A percentile compares a stretch with the other conserved stretches of the same genome.
phyloP scores from a whole-genome alignment of 2,797 vertebrate genomes.

The Sandelia bainsii region DNA sequence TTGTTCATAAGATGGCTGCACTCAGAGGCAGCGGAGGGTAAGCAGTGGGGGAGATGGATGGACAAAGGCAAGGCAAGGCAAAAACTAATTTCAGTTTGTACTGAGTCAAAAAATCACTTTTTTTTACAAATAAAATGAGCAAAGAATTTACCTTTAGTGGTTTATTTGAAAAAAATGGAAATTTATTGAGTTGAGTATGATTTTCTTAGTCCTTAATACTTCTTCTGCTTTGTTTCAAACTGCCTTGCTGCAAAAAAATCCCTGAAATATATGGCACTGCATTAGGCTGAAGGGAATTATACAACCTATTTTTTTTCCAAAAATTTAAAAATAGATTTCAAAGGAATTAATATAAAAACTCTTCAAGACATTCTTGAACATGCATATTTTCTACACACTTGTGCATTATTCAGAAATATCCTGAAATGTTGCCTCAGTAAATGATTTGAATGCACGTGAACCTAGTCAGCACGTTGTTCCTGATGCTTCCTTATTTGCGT shows the following conservation, averaged over 20 bases:
- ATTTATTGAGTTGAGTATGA: constrained; percentile 18
- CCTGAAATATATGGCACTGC: constrained; percentile 13
- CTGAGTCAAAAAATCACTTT: neutral
- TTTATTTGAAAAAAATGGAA: constrained; percentile 2
- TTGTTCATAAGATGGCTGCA: constrained; percentile 53
- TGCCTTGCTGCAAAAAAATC: constrained; percentile 13
- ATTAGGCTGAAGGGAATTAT: constrained; percentile 16
- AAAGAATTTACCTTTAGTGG: constrained; percentile 5
- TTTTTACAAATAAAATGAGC: neutral
- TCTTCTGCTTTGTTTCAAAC: constrained; percentile 13
- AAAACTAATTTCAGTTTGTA: neutral
- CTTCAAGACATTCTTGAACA: neutral
- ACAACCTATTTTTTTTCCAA: constrained; percentile 28
- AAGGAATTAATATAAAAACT: constrained; percentile 21
- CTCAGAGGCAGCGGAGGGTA: constrained; percentile 9
- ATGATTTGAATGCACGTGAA: constrained; percentile 17
- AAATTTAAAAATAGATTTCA: constrained; percentile 9
- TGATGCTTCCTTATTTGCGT: constrained; percentile 11
- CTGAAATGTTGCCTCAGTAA: constrained; percentile 7
- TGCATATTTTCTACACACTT: constrained; percentile 14
- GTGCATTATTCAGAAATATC: constrained; percentile 47
- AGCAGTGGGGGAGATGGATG: constrained; percentile 31
- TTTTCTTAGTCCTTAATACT: constrained; percentile 22
- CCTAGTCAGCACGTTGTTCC: neutral
- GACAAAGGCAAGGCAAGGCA: constrained; percentile 32